Base-by-base conservation (phyloP, 2,888 invertebrate genomes). In the Conus canariensis region DNA sequence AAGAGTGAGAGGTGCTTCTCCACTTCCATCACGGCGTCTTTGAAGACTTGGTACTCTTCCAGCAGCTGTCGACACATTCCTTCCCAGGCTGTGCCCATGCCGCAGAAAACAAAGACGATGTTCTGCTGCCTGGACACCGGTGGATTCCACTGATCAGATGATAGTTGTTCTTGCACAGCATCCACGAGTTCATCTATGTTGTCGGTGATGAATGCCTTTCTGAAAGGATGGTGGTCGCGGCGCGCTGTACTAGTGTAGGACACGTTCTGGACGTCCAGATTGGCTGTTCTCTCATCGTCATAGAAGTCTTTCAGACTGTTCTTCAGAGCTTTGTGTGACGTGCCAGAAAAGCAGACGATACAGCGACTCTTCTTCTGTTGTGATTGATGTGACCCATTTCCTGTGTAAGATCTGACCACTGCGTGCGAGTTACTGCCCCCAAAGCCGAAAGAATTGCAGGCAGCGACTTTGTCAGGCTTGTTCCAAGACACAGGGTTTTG, bases 351-450 rank as follows among this genome's bases (percentile, higher is more conserved):
- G 45, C 91, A 89, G 77, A 93, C 85, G 16, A 92, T 87, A 80
- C 82, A 67, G 14, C 5, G 60, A n/a, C 19, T 30, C 25, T 64
- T 86, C 16, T 30, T 60, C 30, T 30, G 25, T n/a, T 12, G 3
- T 25, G 16, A 5, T 14, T 64, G 64, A 10, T 64, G 64, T 64
- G 10, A 14, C 16, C 64, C 25, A 25, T 22, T 58, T 70, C 10
- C 12, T 56, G 25, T 77, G 25, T 74, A 88, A 30, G 70, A 89
- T 16, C n/a, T 64, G 22, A 95, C 86, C 19, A 95, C 91, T 14
- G 93, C 93, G 90, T 95, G 95, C 45, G 92, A 87, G 80, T 95
- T 95, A n/a, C 94, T 93, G 25, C 95, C 95, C 5, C 95, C 95
- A 90, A 94, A 94, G 2, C 94, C 94, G 91, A 95, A 95, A n/a